Conservation (phyloP, 1,140 invertebrate genomes). For the Camponotus vicinus region DNA sequence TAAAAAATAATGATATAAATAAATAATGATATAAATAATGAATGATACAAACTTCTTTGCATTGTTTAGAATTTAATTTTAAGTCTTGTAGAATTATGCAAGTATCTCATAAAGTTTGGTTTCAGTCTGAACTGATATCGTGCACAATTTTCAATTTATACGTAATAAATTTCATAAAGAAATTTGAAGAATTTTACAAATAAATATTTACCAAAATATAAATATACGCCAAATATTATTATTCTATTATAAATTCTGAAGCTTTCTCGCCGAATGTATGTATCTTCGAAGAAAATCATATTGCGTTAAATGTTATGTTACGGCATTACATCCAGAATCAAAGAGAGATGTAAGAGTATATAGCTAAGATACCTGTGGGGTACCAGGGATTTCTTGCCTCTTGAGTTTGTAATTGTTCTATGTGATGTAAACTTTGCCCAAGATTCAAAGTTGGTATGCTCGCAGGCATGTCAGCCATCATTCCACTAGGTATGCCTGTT, state of each 20-base stretch:
- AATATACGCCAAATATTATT: neutral
- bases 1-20: neutral
- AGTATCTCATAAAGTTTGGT: neutral
- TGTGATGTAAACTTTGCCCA: conserved; percentile 66
- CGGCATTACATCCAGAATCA: neutral
- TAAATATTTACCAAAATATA: conserved; percentile 13
- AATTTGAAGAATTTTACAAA: neutral
- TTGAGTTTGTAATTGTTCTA: conserved; percentile 59
- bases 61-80: neutral
- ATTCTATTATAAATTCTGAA: conserved; percentile 3
- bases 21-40: too few relatives aligned
- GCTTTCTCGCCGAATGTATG: neutral
- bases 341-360: conserved; percentile 38
- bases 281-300: neutral
- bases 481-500: conserved; percentile 51
- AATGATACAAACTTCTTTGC: neutral
- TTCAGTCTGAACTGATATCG: neutral
- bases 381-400: conserved; percentile 59
- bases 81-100: neutral
- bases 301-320: conserved; percentile 6
- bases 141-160: conserved; percentile 2
- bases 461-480: conserved; percentile 56
- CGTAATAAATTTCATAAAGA: neutral
- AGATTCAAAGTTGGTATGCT: conserved; percentile 73
- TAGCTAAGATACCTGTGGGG: conserved; percentile 68